These are phyloP conservation scores for Aldrovandia affinis DNA, from an alignment of 2,797 vertebrate genomes.

Conservation along the genomic window DNA sequence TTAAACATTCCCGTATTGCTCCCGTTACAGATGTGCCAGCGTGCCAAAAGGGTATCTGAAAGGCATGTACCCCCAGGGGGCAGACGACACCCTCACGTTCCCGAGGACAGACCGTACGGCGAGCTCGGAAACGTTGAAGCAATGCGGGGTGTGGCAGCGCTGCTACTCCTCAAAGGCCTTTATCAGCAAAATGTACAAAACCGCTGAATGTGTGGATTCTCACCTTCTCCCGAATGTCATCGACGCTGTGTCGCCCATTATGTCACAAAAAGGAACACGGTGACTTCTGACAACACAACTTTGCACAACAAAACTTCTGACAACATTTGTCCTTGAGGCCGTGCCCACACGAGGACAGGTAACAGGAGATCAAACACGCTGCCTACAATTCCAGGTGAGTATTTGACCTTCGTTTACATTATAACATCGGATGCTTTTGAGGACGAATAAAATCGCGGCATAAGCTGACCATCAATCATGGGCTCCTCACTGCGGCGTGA, in stretches of 20 bases:
- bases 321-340: too few species aligned
- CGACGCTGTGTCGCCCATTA: too few species aligned
- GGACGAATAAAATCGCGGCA: background rate
- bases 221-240: background rate
- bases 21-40: background rate
- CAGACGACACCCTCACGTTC: background rate
- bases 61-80: background rate
- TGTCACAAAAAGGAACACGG: too few species aligned
- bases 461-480: background rate
- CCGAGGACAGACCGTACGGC: background rate
- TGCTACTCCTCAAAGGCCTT: background rate
- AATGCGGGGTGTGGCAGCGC: background rate
- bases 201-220: background rate
- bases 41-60: background rate
- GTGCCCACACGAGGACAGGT: background rate
- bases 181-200: background rate
- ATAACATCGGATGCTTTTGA: conserved; percentile 3
- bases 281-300: too few species aligned
- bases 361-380: background rate
- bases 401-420: background rate
- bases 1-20: background rate
- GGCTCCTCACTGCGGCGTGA: background rate
- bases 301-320: too few species aligned
- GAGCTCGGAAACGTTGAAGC: background rate
- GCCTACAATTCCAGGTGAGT: background rate